Percentiles rank a stretch among this genome's conserved stretches.
These are phyloP conservation scores for Myocastor coypus DNA, from an alignment of 2,113 vertebrate species.

Conservation along the genomic window DNA sequence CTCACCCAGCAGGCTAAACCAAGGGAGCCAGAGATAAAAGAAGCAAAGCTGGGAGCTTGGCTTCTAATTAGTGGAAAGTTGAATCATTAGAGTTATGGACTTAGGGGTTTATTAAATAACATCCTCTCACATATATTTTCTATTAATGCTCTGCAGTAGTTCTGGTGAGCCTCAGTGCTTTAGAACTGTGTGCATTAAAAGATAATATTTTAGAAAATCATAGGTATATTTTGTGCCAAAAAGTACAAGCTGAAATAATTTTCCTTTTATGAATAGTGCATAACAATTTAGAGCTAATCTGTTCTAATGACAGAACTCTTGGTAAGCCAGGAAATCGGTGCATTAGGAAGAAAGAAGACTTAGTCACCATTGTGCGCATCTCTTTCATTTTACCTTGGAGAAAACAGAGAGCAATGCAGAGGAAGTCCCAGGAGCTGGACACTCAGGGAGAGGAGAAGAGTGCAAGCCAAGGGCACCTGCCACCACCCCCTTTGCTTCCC, in stretches of 20 bases:
- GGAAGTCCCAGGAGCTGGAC: not conserved
- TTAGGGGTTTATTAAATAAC: constrained; percentile 81
- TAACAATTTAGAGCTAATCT: constrained; percentile 76
- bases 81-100: constrained; percentile 61
- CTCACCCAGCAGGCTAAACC: not conserved
- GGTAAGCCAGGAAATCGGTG: not conserved
- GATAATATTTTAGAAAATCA: constrained; percentile 82
- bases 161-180: constrained; percentile 68
- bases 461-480: fast-evolving
- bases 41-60: not conserved
- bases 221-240: constrained; percentile 77
- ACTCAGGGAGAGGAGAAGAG: not conserved
- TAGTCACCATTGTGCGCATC: not conserved
- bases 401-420: fast-evolving
- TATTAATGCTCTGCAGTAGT: constrained; percentile 70
- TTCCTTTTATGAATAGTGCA: constrained; percentile 77
- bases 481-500: fast-evolving
- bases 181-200: constrained; percentile 81
- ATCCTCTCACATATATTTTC: constrained; percentile 78
- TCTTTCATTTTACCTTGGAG: not conserved
- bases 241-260: constrained; percentile 78
- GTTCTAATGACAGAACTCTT: constrained; percentile 65
- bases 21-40: not conserved
- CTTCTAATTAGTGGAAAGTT: constrained; percentile 14
- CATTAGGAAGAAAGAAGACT: not conserved